A percentile compares a stretch with the other conserved stretches of the same genome.
Conservation (phyloP, 2,797 vertebrate genomes). For the Limosa lapponica region DNA sequence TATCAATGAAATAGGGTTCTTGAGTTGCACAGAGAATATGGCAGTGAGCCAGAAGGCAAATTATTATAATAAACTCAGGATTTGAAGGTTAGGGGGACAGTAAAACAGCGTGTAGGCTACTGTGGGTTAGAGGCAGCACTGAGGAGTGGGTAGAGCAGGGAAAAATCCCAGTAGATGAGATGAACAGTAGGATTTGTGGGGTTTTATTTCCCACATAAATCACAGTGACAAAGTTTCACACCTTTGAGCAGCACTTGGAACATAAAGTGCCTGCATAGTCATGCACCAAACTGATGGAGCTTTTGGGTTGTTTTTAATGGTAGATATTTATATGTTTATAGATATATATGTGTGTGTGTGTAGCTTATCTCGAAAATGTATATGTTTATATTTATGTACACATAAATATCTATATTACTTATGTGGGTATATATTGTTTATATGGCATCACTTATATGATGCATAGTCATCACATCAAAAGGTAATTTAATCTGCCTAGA, state of each 20-base stretch:
- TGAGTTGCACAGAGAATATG: background rate
- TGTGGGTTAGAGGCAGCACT: background rate
- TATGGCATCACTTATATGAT: background rate
- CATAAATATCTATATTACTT: background rate
- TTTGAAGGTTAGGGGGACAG: background rate
- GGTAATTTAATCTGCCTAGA: background rate
- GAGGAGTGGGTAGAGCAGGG: background rate
- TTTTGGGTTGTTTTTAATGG: background rate
- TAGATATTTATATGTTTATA: background rate
- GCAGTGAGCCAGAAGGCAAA: conserved; percentile 26
- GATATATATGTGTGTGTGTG: rapidly evolving
- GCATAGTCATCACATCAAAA: background rate
- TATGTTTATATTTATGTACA: background rate
- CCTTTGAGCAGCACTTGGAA: background rate
- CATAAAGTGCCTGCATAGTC: background rate
- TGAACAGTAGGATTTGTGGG: background rate
- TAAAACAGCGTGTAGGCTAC: background rate
- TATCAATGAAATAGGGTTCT: background rate
- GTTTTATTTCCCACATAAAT: conserved; percentile 29
- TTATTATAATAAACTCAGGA: background rate
- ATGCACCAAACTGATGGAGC: background rate
- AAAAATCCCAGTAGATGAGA: background rate
- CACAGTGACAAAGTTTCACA: background rate
- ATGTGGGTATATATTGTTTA: background rate
- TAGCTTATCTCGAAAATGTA: background rate